phyloP scores from a whole-genome alignment of 1,140 invertebrate genomes.

The Pogonognathellus flavescens region DNA sequence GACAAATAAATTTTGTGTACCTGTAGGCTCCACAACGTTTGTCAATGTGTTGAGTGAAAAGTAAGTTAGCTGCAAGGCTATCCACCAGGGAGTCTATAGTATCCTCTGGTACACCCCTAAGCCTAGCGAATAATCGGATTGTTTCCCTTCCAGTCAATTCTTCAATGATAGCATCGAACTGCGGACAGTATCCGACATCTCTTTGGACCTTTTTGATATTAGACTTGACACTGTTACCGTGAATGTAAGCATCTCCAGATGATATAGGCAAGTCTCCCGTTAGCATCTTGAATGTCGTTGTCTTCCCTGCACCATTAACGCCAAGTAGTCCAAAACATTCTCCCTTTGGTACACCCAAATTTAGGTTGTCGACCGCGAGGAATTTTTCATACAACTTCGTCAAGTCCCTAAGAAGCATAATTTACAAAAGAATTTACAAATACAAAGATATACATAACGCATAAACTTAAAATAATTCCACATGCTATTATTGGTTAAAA shows the following conservation, averaged over 20 bases:
- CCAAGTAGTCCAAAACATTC: slow-evolving; percentile 63
- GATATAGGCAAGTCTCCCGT: slow-evolving; percentile 82
- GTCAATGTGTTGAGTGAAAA: slow-evolving; percentile 71
- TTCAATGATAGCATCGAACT: slow-evolving; percentile 82
- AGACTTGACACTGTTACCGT: slow-evolving; percentile 70
- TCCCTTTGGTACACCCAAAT: slow-evolving; percentile 56
- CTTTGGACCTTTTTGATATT: slow-evolving; percentile 71
- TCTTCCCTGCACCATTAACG: slow-evolving; percentile 72
- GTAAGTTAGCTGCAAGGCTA: slow-evolving; percentile 69
- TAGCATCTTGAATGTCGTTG: slow-evolving; percentile 89
- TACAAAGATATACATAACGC: no score
- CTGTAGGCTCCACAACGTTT: slow-evolving; percentile 71
- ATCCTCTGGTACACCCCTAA: slow-evolving; percentile 78
- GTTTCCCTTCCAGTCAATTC: slow-evolving; percentile 86
- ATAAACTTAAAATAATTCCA: no score
- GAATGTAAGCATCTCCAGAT: slow-evolving; percentile 75
- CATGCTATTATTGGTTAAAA: no score
- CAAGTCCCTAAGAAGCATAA: slow-evolving; percentile 46
- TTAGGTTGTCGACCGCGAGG: slow-evolving; percentile 67
- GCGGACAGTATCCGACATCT: slow-evolving; percentile 74
- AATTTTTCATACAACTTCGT: slow-evolving; percentile 67
- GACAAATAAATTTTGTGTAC: slow-evolving; percentile 24
- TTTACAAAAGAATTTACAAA: background rate
- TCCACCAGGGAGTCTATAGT: slow-evolving; percentile 69
- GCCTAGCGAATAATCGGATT: slow-evolving; percentile 79